Percentiles rank a stretch among this genome's conserved stretches.
phyloP scores from a whole-genome alignment of 2,888 invertebrate species.

The Aquatica leii region DNA sequence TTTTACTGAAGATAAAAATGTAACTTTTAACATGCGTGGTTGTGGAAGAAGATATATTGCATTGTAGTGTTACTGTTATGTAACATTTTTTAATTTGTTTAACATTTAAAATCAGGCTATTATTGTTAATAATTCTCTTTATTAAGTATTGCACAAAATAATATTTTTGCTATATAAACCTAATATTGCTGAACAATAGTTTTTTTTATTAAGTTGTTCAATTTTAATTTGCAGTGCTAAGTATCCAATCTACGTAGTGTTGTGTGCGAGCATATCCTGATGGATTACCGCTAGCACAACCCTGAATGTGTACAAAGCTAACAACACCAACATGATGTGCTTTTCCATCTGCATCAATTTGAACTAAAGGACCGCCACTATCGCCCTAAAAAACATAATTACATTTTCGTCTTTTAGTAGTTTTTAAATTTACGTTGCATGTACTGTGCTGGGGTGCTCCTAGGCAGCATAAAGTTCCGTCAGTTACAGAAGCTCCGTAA shows the following conservation, averaged over 20 bases:
- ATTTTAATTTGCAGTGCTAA: neutral
- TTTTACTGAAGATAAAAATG: too few species aligned
- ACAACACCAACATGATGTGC: slow-evolving; percentile 47
- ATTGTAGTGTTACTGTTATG: too few species aligned
- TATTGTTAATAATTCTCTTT: too few species aligned
- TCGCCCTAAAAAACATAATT: slow-evolving; percentile 46
- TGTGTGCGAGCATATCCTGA: slow-evolving; percentile 47
- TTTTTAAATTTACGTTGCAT: slow-evolving; percentile 47
- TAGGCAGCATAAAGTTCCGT: slow-evolving; percentile 43
- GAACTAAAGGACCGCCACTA: slow-evolving; percentile 50
- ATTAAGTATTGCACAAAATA: too few species aligned
- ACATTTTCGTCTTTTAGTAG: neutral
- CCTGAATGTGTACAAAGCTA: slow-evolving; percentile 46
- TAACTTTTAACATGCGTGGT: too few species aligned
- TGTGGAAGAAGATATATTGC: too few species aligned
- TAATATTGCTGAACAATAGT: too few species aligned
- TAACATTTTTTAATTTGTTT: too few species aligned
- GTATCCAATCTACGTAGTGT: slow-evolving; percentile 46
- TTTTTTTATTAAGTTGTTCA: too few species aligned
- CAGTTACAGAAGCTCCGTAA: slow-evolving; percentile 38
- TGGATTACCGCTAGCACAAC: slow-evolving; percentile 49
- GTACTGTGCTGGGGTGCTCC: slow-evolving; percentile 44
- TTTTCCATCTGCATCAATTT: slow-evolving; percentile 19
- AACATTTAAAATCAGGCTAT: too few species aligned
- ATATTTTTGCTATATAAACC: too few species aligned